Base-by-base conservation (phyloP, 2,888 invertebrate genomes). In the Caenorhabditis sp. region DNA sequence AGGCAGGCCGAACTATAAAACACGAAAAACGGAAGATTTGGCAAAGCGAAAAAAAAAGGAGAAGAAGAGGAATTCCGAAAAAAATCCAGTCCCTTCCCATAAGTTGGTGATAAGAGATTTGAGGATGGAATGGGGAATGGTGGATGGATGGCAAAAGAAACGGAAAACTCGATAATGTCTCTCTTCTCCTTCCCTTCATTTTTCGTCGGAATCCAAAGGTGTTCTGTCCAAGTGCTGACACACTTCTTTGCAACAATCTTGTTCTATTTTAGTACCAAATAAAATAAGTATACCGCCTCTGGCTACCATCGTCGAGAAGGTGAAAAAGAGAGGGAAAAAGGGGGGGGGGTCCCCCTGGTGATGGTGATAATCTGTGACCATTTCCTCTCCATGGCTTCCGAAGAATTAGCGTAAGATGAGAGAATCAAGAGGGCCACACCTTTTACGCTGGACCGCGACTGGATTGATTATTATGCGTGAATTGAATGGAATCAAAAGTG, bases 401-500 rank as follows among this genome's bases (percentile, higher is more conserved):
- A 5, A 30, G 30, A 30, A 30, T 7, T 5, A 30, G 9, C 5
- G 30, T 7, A 30, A 30, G 30, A 9, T 7, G 9, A 30, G 30
- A 30, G 5, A 30, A 30, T 5, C 5, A 35, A 35, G 35, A 43
- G 46, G 55, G 55, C 65, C 65, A 56, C 65, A 56, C 65, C 65
- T 66, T 27, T 59, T 55, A 26, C 45, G 37, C 37, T n/a, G 27
- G 2, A 20, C 11, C 68, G 59, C 59, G 59, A 70, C 70, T 70
- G 70, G 70, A 70, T 70, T 70, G 70, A 70, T 70, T 70, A 70
- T 70, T 70, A 70, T 70, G 70, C 70, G 70, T 70, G 70, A 70
- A 70, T 70, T 32, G 45, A 46, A 48, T 7, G 32, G 22, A 50
- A 22, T 50, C 30, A 41, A 58, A n/a, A n/a, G n/a, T n/a, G n/a